Base-by-base conservation (phyloP, 2,113 vertebrate genomes). In the Siniperca chuatsi region DNA sequence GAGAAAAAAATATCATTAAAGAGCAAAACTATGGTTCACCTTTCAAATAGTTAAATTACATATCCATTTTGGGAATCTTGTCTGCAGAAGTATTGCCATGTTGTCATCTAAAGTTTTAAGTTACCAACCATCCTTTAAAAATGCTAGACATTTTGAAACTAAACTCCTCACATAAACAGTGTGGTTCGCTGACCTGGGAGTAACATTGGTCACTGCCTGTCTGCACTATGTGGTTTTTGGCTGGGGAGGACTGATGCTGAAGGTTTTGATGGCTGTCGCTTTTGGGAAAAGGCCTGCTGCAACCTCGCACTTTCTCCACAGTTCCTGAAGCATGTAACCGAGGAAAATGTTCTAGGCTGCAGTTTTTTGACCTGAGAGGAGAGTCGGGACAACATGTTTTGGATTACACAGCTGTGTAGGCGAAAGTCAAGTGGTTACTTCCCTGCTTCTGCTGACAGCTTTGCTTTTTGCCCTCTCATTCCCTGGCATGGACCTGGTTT, bases 341-440 rank as follows among this genome's bases (percentile, higher is more conserved):
- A 40, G 42, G 44, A 76, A 84, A 89, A 82, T 40, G 60, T 65
- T 78, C 21, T 1, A 33, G 75, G 1, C 66, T 74, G 84, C 78
- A 76, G 44, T 82, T 82, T 90, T 74, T 70, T 74, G 70, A 81
- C 73, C 71, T 5, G 0, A 78, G 35, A 82, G 75, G 20, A 67
- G 25, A 78, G 79, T 46, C 42, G 7, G 67, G 69, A 55, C 33
- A 29, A 50, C 64, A 20, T 62, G 78, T 65, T 83, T 67, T 81
- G 73, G 67, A 78, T 87, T 80, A 78, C 48, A 61, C 84, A 77
- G 89, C 91, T 82, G 90, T 79, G 82, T 78, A 46, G 84, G 81
- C 58, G 40, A 87, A 87, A 89, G 80, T 62, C 33, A 50, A 79
- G 73, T 9, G 52, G 66, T 80, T 70, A 3, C 69, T 61, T 79